Conservation (phyloP, 2,888 invertebrate genomes). For the Eilema depressum region DNA sequence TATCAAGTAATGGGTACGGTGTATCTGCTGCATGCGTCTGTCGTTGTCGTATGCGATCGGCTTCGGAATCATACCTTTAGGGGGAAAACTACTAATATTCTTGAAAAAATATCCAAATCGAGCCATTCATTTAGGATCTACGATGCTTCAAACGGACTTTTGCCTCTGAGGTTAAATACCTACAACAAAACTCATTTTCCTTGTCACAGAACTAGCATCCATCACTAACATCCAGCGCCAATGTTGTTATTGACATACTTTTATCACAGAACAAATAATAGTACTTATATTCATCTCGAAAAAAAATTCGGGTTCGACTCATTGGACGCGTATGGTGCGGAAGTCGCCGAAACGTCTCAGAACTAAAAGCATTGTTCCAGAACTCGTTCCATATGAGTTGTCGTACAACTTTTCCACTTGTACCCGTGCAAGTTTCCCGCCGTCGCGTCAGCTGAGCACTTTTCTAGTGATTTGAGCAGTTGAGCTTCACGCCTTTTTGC, state of each 20-base stretch:
- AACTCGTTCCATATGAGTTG: slow-evolving; percentile 52
- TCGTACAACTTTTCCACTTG: slow-evolving; percentile 60
- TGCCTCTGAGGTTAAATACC: not conserved
- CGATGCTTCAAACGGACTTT: not conserved
- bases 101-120: not conserved
- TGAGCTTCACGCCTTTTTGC: slow-evolving; percentile 3
- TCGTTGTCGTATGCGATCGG: too few relatives aligned
- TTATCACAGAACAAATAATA: too few relatives aligned
- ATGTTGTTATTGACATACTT: slow-evolving; percentile 12
- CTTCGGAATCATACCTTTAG: too few relatives aligned
- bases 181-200: not conserved
- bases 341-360: slow-evolving; percentile 20
- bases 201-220: not conserved
- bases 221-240: not conserved
- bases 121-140: not conserved
- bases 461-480: slow-evolving; percentile 30
- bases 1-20: too few relatives aligned
- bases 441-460: slow-evolving; percentile 28
- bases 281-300: slow-evolving; percentile 14
- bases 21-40: too few relatives aligned
- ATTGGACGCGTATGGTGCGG: not conserved
- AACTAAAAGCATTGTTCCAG: slow-evolving; percentile 56
- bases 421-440: slow-evolving; percentile 37
- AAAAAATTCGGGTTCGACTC: slow-evolving; percentile 12
- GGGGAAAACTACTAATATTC: too few relatives aligned